A percentile compares a stretch with the other conserved stretches of the same genome.
These are phyloP conservation scores for Grammomys dolichurus DNA, from an alignment of 2,113 vertebrate species.

Conservation along the genomic window DNA sequence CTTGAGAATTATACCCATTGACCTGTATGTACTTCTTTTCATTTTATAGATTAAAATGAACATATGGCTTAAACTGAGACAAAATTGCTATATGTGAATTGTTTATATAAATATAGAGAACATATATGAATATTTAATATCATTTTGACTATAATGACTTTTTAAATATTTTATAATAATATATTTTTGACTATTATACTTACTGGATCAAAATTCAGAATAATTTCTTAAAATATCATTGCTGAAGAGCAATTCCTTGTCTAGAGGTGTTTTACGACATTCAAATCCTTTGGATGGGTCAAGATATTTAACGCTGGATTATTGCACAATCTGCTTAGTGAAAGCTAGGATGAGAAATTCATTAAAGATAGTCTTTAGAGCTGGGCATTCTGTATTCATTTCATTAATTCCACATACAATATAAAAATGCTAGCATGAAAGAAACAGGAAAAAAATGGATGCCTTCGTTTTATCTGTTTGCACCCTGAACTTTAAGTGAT, in stretches of 20 bases:
- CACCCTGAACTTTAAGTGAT: neutral
- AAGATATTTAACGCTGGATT: neutral
- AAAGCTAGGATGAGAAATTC: neutral
- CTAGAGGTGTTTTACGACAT: neutral
- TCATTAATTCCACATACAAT: neutral
- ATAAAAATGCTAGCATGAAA: neutral
- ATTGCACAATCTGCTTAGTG: neutral
- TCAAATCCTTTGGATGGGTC: neutral
- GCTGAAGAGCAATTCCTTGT: conserved; percentile 8
- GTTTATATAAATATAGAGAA: neutral
- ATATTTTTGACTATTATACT: neutral
- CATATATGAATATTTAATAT: neutral
- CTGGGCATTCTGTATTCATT: neutral
- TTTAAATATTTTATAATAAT: too few relatives aligned
- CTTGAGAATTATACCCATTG: neutral
- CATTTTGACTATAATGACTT: neutral
- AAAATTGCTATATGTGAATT: neutral
- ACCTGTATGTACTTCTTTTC: neutral
- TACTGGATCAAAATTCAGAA: neutral
- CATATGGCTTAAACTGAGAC: conserved; percentile 14
- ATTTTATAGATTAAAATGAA: neutral
- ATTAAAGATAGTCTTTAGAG: neutral
- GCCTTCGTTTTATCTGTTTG: neutral
- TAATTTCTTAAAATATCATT: conserved; percentile 5
- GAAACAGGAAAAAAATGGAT: neutral